phyloP scores from a whole-genome alignment of 2,797 vertebrate species.

The Acomys russatus region DNA sequence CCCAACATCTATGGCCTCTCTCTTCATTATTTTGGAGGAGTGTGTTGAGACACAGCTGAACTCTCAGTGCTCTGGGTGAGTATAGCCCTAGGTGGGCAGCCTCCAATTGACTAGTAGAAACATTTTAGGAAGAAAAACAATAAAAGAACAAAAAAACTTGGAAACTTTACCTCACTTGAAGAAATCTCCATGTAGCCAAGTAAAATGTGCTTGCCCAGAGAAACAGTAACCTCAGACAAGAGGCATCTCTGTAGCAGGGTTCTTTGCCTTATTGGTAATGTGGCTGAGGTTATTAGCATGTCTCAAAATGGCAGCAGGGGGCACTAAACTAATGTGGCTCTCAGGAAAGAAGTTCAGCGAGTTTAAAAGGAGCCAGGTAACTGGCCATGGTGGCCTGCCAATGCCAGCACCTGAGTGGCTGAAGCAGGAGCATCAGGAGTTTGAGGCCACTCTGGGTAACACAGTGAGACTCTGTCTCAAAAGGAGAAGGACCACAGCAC shows the following conservation, averaged over 20 bases:
- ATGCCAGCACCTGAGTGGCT: not conserved
- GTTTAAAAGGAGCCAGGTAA: not conserved
- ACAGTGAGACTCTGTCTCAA: not conserved
- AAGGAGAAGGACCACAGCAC: not conserved
- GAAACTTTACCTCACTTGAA: constrained; percentile 3
- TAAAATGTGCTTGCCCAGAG: constrained; percentile 48
- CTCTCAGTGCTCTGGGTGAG: not conserved
- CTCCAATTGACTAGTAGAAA: not conserved
- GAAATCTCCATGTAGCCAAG: constrained; percentile 19
- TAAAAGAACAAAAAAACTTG: not conserved
- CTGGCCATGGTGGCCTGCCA: not conserved
- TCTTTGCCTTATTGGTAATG: not conserved
- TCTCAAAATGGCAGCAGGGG: constrained; percentile 30
- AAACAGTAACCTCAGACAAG: constrained; percentile 39
- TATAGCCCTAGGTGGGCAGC: not conserved
- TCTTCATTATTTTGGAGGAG: constrained; percentile 25
- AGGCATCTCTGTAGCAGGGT: not conserved
- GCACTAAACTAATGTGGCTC: not conserved
- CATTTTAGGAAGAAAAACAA: constrained; percentile 10
- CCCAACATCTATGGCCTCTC: not conserved
- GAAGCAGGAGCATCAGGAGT: not conserved
- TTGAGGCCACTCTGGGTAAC: not conserved
- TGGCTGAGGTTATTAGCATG: not conserved
- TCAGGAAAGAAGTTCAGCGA: not conserved
- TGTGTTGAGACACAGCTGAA: constrained; percentile 22